Percentiles rank a stretch among this genome's conserved stretches.
phyloP scores from a whole-genome alignment of 1,140 invertebrate species.

The Telenomus remus region DNA sequence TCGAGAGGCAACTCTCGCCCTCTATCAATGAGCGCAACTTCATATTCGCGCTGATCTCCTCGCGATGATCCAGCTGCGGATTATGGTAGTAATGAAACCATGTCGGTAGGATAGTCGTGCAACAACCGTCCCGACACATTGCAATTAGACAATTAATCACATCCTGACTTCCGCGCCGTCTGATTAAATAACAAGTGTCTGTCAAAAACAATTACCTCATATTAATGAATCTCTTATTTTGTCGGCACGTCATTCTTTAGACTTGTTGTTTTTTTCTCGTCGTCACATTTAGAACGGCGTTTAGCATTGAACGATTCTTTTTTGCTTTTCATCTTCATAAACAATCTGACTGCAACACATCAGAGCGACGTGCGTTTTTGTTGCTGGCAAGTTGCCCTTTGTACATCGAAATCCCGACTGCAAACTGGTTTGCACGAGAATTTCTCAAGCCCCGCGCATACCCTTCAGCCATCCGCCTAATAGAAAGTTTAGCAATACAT shows the following conservation, averaged over 20 bases:
- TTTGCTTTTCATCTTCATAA: not conserved
- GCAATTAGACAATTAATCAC: conserved; percentile 58
- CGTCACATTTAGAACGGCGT: too few relatives aligned
- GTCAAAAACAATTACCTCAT: conserved; percentile 41
- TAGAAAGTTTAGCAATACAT: conserved; percentile 59
- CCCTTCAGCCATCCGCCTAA: conserved; percentile 56
- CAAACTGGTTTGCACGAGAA: conserved; percentile 57
- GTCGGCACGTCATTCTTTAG: too few relatives aligned
- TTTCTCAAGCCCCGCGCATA: conserved; percentile 52
- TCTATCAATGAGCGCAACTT: conserved; percentile 38
- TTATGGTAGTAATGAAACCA: conserved; percentile 23
- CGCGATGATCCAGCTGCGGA: conserved; percentile 17
- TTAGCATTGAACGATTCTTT: too few relatives aligned
- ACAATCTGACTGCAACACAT: conserved; percentile 11
- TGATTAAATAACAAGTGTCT: conserved; percentile 54
- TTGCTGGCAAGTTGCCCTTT: conserved; percentile 38
- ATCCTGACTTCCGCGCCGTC: conserved; percentile 32
- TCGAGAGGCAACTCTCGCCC: conserved; percentile 21
- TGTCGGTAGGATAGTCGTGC: conserved; percentile 19
- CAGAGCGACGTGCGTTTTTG: conserved; percentile 13
- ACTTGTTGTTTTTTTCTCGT: too few relatives aligned
- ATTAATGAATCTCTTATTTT: too few relatives aligned
- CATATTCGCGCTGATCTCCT: conserved; percentile 40
- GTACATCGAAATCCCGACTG: conserved; percentile 45
- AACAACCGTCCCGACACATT: conserved; percentile 35